Percentiles rank a stretch among this genome's conserved stretches.
Evolutionary conservation across 2,888 invertebrate species (phyloP).

Genomic region (Drosophila lutescens): DNA sequence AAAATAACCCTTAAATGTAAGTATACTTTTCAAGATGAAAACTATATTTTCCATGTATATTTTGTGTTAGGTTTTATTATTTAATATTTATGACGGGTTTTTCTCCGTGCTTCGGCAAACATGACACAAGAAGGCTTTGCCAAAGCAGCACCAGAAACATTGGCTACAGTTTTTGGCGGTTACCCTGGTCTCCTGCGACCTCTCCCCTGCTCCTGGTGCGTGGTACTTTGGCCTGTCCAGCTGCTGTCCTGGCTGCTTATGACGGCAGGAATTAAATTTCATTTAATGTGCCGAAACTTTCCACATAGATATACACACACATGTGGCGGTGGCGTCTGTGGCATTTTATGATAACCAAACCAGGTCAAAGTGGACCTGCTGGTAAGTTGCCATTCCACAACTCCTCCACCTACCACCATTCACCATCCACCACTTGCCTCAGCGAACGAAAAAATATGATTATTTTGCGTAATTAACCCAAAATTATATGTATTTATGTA

Average conservation of each 20-base stretch:
- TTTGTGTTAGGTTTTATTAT: no score
- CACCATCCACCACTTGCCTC: constrained; percentile 5
- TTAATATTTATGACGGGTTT: neutral
- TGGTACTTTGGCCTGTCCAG: constrained; percentile 67
- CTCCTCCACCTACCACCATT: neutral
- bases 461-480: constrained; percentile 74
- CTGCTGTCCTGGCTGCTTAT: constrained; percentile 66
- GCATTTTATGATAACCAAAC: constrained; percentile 76
- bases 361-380: constrained; percentile 61
- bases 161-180: constrained; percentile 64
- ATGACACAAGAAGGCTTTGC: constrained; percentile 61
- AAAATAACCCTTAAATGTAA: no score
- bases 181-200: constrained; percentile 9
- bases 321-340: constrained; percentile 42
- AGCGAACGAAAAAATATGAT: constrained; percentile 63
- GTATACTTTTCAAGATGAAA: no score
- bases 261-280: constrained; percentile 79
- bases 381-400: constrained; percentile 17
- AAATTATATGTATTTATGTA: constrained; percentile 67
- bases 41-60: no score
- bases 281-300: constrained; percentile 77
- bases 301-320: constrained; percentile 56
- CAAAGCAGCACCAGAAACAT: constrained; percentile 49
- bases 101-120: constrained; percentile 14
- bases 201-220: constrained; percentile 25